Base-by-base conservation (phyloP, 2,797 vertebrate species). In the Pseudotriccus pelzelni region DNA sequence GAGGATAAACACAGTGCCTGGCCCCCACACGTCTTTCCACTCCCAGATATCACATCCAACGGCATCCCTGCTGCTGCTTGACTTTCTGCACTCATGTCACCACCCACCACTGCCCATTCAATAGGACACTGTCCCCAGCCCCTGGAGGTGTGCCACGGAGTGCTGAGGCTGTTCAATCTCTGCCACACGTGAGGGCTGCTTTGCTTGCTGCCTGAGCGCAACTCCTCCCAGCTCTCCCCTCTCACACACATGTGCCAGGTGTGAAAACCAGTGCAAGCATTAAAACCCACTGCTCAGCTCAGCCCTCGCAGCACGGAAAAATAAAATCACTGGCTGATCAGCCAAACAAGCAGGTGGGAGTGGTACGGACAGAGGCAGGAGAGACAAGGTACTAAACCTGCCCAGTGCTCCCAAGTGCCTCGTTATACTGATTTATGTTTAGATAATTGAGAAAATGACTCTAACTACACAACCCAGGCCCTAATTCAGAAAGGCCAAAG, bases 401-500 rank as follows among this genome's bases (percentile, higher is more conserved):
- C 76, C 72, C 89, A 81, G 64, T 70, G 78, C 95, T 96, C 93
- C 94, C 94, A 95, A 94, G 73, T 43, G 94, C 93, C 97, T 97
- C 49, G 10, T 98, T 98, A 98, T 63, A 67, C 87, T 97, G 97
- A 98, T 98, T 97, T 97, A 97, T 94, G 94, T 96, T 96, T 96
- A 97, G 92, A 84, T 96, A 97, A 98, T 97, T 97, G 97, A 97
- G 97, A 97, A 97, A 97, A 98, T 95, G 62, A 97, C 97, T 96
- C 92, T 96, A 96, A 89, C 96, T 87, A 97, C 92, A 96, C 95
- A 95, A 83, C 68, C 86, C 96, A 94, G 89, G 89, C 92, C 63
- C 90, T 97, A 97, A 97, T 97, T 97, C 96, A 85, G 66, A 94
- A 92, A 94, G 84, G 84, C 74, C 32, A 75, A 76, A 86, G 94